These are phyloP conservation scores for Epinotia brunnichana DNA, from an alignment of 2,888 invertebrate species.

Conservation along the genomic window DNA sequence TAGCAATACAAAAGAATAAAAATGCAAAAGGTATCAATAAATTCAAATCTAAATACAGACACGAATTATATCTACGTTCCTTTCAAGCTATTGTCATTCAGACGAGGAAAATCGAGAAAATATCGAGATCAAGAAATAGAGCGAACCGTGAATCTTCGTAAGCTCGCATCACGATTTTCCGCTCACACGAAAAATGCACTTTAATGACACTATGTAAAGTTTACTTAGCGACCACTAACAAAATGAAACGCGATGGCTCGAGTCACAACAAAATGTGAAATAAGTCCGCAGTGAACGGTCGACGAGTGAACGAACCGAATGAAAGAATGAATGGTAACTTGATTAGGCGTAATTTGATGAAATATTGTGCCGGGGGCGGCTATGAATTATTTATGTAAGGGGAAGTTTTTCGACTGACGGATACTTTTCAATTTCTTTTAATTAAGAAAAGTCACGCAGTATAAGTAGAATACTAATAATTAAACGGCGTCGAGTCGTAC, in stretches of 20 bases:
- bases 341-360: slow-evolving; percentile 41
- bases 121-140: slow-evolving; percentile 6
- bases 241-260: neutral
- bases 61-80: slow-evolving; percentile 6
- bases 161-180: neutral
- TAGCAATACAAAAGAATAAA: too few relatives aligned
- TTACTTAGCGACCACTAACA: neutral
- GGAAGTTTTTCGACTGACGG: slow-evolving; percentile 14
- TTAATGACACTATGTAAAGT: slow-evolving; percentile 3
- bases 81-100: neutral
- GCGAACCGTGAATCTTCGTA: neutral
- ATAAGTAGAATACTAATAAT: too few relatives aligned
- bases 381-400: slow-evolving; percentile 39
- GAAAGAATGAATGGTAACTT: slow-evolving; percentile 39
- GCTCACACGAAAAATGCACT: neutral
- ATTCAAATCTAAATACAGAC: neutral
- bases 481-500: too few relatives aligned
- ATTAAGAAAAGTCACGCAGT: slow-evolving; percentile 4
- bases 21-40: neutral
- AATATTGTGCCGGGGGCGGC: slow-evolving; percentile 27
- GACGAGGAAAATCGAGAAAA: slow-evolving; percentile 4
- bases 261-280: slow-evolving; percentile 10
- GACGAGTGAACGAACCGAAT: slow-evolving; percentile 28
- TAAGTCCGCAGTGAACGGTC: slow-evolving; percentile 2
- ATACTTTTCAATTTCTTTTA: slow-evolving; percentile 38